Percentiles rank a stretch among this genome's conserved stretches.
These are phyloP conservation scores for human (Homo sapiens) DNA, from an alignment of 2,113 vertebrate genomes.

Conservation along the genomic window GRCh38 chr18:8890501-8891000, in stretches of 20 bases:
- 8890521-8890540: not conserved
- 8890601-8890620: too few relatives aligned
- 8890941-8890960: not conserved
- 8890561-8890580: too few relatives aligned
- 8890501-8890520: not conserved
- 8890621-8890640: too few relatives aligned
- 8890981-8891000: not conserved
- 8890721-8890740: too few relatives aligned
- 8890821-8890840: not conserved
- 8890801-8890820: not conserved
- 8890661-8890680: too few relatives aligned
- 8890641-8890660: too few relatives aligned
- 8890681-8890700: too few relatives aligned
- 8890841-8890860: not conserved
- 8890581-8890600: too few relatives aligned
- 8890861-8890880: not conserved
- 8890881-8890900: not conserved
- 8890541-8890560: not conserved
- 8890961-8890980: not conserved
- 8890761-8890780: too few relatives aligned
- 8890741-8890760: too few relatives aligned
- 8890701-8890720: too few relatives aligned
- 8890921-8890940: not conserved
- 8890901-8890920: not conserved
- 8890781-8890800: not conserved